A percentile compares a stretch with the other conserved stretches of the same genome.
Conservation (phyloP, 2,888 invertebrate species). For the Oscheius onirici region DNA sequence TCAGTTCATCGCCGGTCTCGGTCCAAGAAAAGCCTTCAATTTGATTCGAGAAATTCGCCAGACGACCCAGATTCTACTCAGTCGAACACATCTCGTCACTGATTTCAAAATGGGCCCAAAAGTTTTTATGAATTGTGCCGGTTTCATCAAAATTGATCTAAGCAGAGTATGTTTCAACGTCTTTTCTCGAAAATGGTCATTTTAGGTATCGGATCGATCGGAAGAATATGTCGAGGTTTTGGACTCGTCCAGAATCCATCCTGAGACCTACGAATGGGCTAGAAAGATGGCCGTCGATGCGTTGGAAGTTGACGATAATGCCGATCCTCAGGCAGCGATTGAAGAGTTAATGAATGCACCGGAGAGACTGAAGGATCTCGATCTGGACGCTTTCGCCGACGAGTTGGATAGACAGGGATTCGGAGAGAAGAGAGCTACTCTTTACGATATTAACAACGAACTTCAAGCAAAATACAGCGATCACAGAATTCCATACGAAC, state of each 20-base stretch:
- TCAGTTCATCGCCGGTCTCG: conserved; percentile 96
- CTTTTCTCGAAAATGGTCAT: background rate
- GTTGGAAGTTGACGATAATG: conserved; percentile 78
- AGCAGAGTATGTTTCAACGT: conserved; percentile 77
- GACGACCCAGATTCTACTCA: conserved; percentile 63
- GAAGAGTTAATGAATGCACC: conserved; percentile 97
- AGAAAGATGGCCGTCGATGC: conserved; percentile 99
- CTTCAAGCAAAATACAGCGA: conserved; percentile 81
- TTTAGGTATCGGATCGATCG: conserved; percentile 75
- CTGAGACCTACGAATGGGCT: conserved; percentile 99
- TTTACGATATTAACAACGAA: conserved; percentile 96
- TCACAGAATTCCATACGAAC: conserved; percentile 54
- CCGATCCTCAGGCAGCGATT: conserved; percentile 87
- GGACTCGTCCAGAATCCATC: conserved; percentile 96
- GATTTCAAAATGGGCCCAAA: conserved; percentile 96
- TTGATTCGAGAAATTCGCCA: conserved; percentile 72
- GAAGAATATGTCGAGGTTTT: conserved; percentile 77
- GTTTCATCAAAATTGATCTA: conserved; percentile 98
- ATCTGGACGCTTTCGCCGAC: conserved; percentile 96
- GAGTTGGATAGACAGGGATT: conserved; percentile 89
- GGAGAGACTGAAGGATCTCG: conserved; percentile 80
- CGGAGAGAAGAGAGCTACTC: conserved; percentile 81
- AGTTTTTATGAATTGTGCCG: conserved; percentile 98
- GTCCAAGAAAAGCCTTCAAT: conserved; percentile 85
- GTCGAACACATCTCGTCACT: conserved; percentile 86